Conservation (phyloP, 1,140 invertebrate genomes). For the Bombus picipes region DNA sequence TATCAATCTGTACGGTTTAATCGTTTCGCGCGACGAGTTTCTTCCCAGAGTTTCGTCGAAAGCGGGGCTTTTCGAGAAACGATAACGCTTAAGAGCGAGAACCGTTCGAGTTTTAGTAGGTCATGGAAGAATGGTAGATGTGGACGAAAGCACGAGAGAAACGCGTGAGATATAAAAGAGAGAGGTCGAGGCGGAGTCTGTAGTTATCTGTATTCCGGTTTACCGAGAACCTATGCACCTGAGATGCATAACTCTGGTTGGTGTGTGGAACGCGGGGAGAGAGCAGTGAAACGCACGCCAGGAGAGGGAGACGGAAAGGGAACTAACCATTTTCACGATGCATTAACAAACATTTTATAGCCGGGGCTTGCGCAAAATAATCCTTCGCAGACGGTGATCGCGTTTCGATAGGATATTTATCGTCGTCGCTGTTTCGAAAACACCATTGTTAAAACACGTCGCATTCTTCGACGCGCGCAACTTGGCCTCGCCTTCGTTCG, state of each 20-base stretch:
- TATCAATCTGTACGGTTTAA: neutral
- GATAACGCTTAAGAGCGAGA: neutral
- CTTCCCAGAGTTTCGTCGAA: neutral
- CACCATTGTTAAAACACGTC: conserved; percentile 9
- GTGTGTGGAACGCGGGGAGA: conserved; percentile 51
- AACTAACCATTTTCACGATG: conserved; percentile 32
- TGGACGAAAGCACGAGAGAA: conserved; percentile 46
- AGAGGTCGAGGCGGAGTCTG: conserved; percentile 53
- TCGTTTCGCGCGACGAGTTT: neutral
- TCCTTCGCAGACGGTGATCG: conserved; percentile 21
- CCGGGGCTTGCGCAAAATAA: conserved; percentile 34
- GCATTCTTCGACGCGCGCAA: conserved; percentile 6
- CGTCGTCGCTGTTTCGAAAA: conserved; percentile 3
- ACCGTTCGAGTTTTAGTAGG: neutral
- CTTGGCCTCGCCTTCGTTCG: conserved; percentile 11
- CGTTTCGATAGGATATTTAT: conserved; percentile 42
- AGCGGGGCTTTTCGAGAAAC: neutral
- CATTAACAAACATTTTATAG: conserved; percentile 27
- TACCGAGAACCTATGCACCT: conserved; percentile 76
- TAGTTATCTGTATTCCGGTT: conserved; percentile 79
- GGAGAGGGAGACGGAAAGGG: conserved; percentile 33
- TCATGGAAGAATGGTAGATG: conserved; percentile 40
- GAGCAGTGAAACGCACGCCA: conserved; percentile 47
- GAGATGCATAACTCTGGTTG: conserved; percentile 74
- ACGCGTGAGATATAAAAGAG: conserved; percentile 30